Evolutionary conservation across 1,140 invertebrate species (phyloP), one percentile per base, ranked within the genome.

Genomic region (Drosophila tani): DNA sequence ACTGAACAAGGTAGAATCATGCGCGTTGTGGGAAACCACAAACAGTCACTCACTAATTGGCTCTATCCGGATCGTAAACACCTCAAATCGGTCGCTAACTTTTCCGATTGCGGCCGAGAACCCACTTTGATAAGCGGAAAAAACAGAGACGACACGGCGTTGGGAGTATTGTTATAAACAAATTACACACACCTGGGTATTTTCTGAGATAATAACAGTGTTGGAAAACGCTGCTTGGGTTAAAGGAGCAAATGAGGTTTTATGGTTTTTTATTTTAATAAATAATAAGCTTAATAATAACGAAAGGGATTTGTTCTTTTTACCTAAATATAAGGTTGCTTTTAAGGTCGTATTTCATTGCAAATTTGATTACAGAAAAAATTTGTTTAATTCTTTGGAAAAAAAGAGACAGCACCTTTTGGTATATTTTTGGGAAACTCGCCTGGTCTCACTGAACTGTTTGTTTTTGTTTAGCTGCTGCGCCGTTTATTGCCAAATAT

Each of bases 11-110:
- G 17, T 7, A 17, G 14, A 67, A 46, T 14, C 38, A 50, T 40
- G 62, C 24, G 67, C 47, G 32, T 32, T 29, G 27, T 60, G 63
- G 46, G 17, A 45, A 66, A 65, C 49, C 50, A 59, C 47, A 32
- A 60, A 77, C 75, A 77, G 47, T 62, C 56, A 78, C 75, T 78
- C 74, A 78, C 75, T 74, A 49, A 74, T 29, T 74, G 15, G 38
- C 49, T 68, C 17, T 73, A 35, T 73, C 53, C 35, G 67, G 67
- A 45, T 59, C 56, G 56, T 24, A 76, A 40, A 53, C 40, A 17
- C 57, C 53, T 29, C 32, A 59, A 68, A 77, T 67, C 46, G 41
- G 43, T 59, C 67, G 63, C 59, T 38, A 77, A 77, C 29, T 69
- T 78, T 78, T 66, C 74, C 53, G 46, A 67, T 67, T 45, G 14